These are phyloP conservation scores for Eremophila alpestris DNA, from an alignment of 2,797 vertebrate genomes.

Conservation along the genomic window DNA sequence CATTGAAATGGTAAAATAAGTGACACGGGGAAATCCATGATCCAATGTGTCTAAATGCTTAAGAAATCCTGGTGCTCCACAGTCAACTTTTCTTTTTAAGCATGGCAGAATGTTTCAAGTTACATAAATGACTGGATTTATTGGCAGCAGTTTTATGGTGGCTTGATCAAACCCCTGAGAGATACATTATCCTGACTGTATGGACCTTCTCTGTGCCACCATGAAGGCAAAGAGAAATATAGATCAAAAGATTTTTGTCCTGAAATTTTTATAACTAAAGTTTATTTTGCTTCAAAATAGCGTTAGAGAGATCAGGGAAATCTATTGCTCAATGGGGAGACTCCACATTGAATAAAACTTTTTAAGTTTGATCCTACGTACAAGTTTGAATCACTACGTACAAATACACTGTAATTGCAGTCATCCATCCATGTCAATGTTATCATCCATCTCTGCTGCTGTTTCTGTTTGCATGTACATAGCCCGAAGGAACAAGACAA, in stretches of 20 bases:
- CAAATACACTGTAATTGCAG: not conserved
- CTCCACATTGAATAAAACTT: not conserved
- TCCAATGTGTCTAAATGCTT: not conserved
- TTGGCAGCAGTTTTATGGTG: not conserved
- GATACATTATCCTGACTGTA: not conserved
- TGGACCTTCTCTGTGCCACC: not conserved
- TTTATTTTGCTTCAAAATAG: conserved; percentile 16
- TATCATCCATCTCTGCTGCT: not conserved
- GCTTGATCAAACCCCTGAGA: not conserved
- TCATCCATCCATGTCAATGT: not conserved
- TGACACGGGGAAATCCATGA: not conserved
- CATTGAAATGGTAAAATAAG: conserved; percentile 3
- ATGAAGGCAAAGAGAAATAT: not conserved
- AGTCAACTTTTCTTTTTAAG: not conserved
- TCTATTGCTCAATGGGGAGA: not conserved
- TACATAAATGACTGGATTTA: conserved; percentile 5
- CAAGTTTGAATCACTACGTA: not conserved
- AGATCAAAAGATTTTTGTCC: not conserved
- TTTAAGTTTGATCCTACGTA: not conserved
- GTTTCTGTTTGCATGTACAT: not conserved
- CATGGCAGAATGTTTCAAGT: not conserved
- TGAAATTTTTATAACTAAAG: conserved; percentile 11
- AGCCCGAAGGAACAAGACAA: not conserved
- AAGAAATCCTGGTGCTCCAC: not conserved
- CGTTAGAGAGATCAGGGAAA: not conserved